Evolutionary conservation across 2,888 invertebrate species (phyloP), one percentile per base, ranked within the genome.

Genomic region (Desoria tigrina): DNA sequence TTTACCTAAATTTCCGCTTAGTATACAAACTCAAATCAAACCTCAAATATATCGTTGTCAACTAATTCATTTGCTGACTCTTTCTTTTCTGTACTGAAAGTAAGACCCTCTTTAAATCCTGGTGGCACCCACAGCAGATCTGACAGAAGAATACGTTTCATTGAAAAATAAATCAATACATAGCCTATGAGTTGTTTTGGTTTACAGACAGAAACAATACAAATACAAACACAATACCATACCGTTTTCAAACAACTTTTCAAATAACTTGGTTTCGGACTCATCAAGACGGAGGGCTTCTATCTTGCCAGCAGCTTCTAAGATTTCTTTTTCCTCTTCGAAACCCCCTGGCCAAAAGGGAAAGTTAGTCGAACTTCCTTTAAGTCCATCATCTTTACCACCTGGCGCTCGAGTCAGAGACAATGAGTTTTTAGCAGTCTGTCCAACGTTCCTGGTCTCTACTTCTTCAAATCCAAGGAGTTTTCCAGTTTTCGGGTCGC

Each of bases 271-370:
- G 4, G 32, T 59, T 50, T 75, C 74, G 27, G 69, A 63, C 42
- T 65, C 42, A 59, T 71, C 66, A 1, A 49, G 37, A 45, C 53
- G 32, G 11, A 65, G 42, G 9, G 50, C 45, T 18, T 59, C 59
- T 11, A 68, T 42, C 39, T 63, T 62, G 27, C 18, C 27, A n/a
- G 64, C 28, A 0, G 59, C 16, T 39, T 61, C 42, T 23, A 57
- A 55, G 3, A 42, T 53, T 23, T 66, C 56, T 45, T 68, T 69
- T 49, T 82, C 82, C 68, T 82, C 80, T 24, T 84, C 82, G 79
- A 92, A 89, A 1, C 92, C 90, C 54, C 91, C 94, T 0, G 94
- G 94, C 84, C 91, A 87, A 79, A 95, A 95, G 0, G 92, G 93
- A 78, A 87, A 88, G 79, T 90, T 92, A 66, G 87, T 88, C 0